Evolutionary conservation across 1,140 invertebrate genomes (phyloP).

Genomic region (Macrocentrus cingulum): DNA sequence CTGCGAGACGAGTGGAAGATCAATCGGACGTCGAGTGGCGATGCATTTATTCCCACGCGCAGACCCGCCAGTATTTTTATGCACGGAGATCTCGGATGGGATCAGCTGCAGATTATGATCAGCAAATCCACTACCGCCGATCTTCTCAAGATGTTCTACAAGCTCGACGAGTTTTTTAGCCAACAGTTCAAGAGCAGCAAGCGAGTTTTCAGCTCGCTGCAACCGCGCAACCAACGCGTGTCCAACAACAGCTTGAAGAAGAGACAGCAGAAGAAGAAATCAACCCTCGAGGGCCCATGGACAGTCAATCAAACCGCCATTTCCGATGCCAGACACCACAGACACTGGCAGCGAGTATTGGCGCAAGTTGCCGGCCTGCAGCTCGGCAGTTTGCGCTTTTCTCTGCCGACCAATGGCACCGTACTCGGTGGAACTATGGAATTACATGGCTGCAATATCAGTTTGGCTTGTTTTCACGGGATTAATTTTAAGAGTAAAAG

Average conservation of each 20-base stretch:
- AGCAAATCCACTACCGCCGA: constrained; percentile 95
- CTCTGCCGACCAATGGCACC: constrained; percentile 66
- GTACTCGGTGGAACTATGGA: constrained; percentile 93
- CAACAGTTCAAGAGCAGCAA: constrained; percentile 94
- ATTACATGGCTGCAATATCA: constrained; percentile 87
- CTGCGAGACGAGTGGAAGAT: constrained; percentile 84
- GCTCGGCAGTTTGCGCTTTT: constrained; percentile 69
- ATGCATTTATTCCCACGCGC: constrained; percentile 62
- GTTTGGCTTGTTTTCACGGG: constrained; percentile 95
- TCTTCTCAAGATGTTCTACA: constrained; percentile 93
- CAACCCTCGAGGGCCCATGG: constrained; percentile 46
- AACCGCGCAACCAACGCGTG: constrained; percentile 59
- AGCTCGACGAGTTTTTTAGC: constrained; percentile 95
- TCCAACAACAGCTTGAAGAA: constrained; percentile 59
- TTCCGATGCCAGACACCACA: constrained; percentile 77
- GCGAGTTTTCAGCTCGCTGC: constrained; percentile 81
- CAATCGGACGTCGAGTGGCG: constrained; percentile 50
- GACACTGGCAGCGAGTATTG: constrained; percentile 88
- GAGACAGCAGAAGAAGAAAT: constrained; percentile 50
- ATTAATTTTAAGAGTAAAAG: constrained; percentile 96
- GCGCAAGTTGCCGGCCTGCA: constrained; percentile 72
- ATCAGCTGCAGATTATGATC: constrained; percentile 94
- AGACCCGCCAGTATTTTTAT: constrained; percentile 89
- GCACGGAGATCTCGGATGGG: constrained; percentile 91
- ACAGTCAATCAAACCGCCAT: constrained; percentile 50